Base-by-base conservation (phyloP, 2,888 invertebrate genomes). In the Caenorhabditis sp. region DNA sequence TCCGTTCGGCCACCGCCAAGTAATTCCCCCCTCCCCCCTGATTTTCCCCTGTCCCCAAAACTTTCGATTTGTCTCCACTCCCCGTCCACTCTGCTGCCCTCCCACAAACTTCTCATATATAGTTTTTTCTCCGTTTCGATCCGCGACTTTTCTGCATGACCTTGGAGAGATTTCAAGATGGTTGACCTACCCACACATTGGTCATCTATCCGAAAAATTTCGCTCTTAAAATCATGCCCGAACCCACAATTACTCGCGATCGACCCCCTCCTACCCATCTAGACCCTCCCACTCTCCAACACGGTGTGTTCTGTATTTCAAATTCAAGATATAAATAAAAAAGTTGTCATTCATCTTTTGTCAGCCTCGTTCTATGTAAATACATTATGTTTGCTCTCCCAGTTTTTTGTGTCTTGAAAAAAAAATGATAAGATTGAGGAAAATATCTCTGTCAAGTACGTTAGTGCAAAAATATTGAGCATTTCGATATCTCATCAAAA, bases 1-100 rank as follows among this genome's bases (percentile, higher is more conserved):
- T 69, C 43, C 65, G 69, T 26, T 76, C 76, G 50, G 70, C 70
- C 23, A 76, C 76, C 62, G 65, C 66, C 69, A 75, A 75, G 67
- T 67, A 70, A 66, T 49, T 55, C 27, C 59, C 60, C 71, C 53
- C 53, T 37, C 14, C 67, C 59, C 51, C 54, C 57, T 37, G 21
- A 37, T 55, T 59, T 21, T 51, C 8, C 23, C 51, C 51, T 23
- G 27, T 60, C 27, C 55, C 55, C 17, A 17, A 55, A 66, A 66
- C 58, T 63, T n/a, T 60, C 63, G 61, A 63, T 71, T 67, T 58
- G 55, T 55, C 55, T 72, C 67, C 64, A 62, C 8, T 54, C 51
- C 26, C 31, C n/a, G n/a, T 14, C 26, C 51, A 27, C 24, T 21
- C 53, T 53, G 21, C 53, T 21, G 21, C 53, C 53, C 21, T 53